phyloP scores from a whole-genome alignment of 1,140 invertebrate genomes.

The Cotesia typhae region DNA sequence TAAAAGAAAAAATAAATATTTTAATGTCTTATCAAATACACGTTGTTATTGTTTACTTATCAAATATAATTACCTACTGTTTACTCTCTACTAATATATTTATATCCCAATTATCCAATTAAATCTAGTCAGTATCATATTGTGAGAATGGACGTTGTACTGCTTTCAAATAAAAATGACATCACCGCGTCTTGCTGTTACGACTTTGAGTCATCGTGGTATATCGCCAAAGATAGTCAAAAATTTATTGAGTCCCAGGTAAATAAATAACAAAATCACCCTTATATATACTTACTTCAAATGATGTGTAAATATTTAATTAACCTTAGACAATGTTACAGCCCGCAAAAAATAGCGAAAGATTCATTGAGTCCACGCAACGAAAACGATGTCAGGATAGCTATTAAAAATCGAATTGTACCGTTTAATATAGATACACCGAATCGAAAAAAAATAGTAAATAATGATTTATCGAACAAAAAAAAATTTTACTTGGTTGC shows the following conservation, averaged over 20 bases:
- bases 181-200: conserved; percentile 47
- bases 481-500: conserved; percentile 61
- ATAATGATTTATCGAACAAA: conserved; percentile 48
- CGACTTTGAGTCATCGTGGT: conserved; percentile 35
- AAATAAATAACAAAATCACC: conserved; percentile 18
- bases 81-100: not conserved
- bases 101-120: too few species aligned
- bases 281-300: conserved; percentile 21
- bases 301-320: not conserved
- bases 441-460: conserved; percentile 53
- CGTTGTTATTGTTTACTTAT: not conserved
- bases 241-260: conserved; percentile 45
- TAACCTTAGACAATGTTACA: conserved; percentile 38
- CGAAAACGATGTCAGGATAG: conserved; percentile 16
- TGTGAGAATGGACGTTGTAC: not conserved
- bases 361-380: conserved; percentile 36
- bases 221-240: conserved; percentile 46
- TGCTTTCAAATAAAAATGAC: conserved; percentile 45
- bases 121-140: too few species aligned
- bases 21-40: conserved; percentile 43
- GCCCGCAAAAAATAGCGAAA: conserved; percentile 16
- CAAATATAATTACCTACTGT: not conserved
- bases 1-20: conserved; percentile 54
- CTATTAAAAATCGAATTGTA: conserved; percentile 29
- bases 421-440: conserved; percentile 61